Evolutionary conservation across 2,888 invertebrate species (phyloP).

Genomic region (Himalopsyche anomala): DNA sequence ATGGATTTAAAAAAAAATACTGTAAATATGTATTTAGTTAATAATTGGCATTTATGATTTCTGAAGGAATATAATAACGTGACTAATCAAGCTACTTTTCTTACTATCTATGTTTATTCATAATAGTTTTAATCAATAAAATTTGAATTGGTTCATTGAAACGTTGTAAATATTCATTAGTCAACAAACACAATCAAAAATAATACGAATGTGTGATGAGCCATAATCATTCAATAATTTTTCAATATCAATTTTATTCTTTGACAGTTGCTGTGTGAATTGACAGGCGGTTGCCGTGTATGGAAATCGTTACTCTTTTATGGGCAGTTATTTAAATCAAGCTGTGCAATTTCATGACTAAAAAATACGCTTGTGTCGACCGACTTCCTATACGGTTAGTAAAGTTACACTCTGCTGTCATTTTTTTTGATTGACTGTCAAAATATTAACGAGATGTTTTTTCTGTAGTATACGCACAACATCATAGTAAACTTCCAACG

Average conservation of each 20-base stretch:
- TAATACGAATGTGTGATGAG: neutral
- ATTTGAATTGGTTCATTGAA: too few species aligned
- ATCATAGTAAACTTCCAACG: neutral
- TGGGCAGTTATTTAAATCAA: neutral
- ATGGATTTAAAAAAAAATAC: too few species aligned
- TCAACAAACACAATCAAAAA: too few species aligned
- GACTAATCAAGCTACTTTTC: too few species aligned
- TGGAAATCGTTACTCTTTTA: constrained; percentile 9
- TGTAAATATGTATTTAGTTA: too few species aligned
- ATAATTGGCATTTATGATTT: too few species aligned
- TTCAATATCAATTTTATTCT: neutral
- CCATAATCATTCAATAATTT: neutral
- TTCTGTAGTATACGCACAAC: neutral
- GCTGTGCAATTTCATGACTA: neutral
- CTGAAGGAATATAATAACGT: too few species aligned
- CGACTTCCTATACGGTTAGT: neutral
- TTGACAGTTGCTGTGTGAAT: neutral
- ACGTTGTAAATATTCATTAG: too few species aligned
- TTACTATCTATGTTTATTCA: too few species aligned
- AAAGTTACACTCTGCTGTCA: neutral
- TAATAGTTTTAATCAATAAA: too few species aligned
- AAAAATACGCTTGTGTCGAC: neutral
- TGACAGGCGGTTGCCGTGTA: neutral
- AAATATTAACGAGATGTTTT: neutral
- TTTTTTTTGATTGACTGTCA: neutral